These are phyloP conservation scores for Rhyacophila brunnea DNA, from an alignment of 1,140 invertebrate species.

Conservation along the genomic window DNA sequence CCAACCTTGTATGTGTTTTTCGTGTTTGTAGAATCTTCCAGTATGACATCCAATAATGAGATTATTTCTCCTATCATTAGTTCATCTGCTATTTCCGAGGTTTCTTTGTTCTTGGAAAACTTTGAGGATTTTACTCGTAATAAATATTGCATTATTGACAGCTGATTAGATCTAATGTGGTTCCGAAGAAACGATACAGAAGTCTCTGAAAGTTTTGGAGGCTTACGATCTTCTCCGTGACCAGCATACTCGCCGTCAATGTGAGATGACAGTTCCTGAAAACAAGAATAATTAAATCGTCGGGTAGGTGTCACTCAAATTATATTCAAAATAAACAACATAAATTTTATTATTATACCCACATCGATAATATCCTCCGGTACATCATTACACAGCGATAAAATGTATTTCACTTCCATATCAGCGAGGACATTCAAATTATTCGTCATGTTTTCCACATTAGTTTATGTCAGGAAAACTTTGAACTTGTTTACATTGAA, in stretches of 20 bases:
- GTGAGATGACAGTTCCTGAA: conserved; percentile 22
- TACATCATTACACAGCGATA: conserved; percentile 18
- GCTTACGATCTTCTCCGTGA: not conserved
- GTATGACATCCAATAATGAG: conserved; percentile 11
- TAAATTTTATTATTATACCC: too few relatives aligned
- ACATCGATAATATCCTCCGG: conserved; percentile 27
- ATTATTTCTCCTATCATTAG: conserved; percentile 18
- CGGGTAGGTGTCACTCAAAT: too few relatives aligned
- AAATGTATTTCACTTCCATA: conserved; percentile 24
- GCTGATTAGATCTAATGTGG: conserved; percentile 12
- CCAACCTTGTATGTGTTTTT: conserved; percentile 18
- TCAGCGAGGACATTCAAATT: not conserved
- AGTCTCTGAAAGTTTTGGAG: conserved; percentile 7
- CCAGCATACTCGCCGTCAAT: conserved; percentile 2
- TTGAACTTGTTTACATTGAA: too few relatives aligned
- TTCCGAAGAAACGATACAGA: conserved; percentile 9
- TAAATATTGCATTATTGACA: conserved; percentile 16
- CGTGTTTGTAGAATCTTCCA: conserved; percentile 8
- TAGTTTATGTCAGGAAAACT: too few relatives aligned
- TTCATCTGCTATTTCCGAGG: not conserved
- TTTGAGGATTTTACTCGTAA: conserved; percentile 3
- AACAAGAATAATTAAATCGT: conserved; percentile 4
- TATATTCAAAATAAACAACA: too few relatives aligned
- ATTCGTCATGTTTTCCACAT: too few relatives aligned
- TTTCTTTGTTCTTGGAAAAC: not conserved